Base-by-base conservation (phyloP, 2,888 invertebrate species). In the Ferrisia virgata region DNA sequence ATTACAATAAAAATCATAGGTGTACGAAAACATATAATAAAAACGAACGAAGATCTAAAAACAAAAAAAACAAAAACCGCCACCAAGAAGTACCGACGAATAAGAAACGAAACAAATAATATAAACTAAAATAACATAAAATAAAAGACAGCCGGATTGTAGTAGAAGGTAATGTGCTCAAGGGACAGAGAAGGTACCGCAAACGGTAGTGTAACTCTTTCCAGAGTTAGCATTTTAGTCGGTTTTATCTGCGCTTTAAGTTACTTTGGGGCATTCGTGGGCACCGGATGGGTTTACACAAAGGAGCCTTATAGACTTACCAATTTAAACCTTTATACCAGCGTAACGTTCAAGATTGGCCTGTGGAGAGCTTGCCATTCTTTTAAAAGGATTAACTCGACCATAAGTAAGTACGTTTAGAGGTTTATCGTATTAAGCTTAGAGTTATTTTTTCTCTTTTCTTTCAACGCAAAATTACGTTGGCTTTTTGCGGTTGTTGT, bases 301-400 rank as follows among this genome's bases (percentile, higher is more conserved):
- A 84, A 84, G 36, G 84, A 84, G 78, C 36, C 84, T 76, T 84
- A 84, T 79, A 78, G 84, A 84, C 84, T 84, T 43, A 76, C 84
- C 78, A 84, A 78, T 78, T 84, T 79, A 84, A 84, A 84, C 78
- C 78, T 84, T 79, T 84, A 84, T 53, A 79, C 84, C 79, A 84
- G 58, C 79, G 78, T 84, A 58, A 84, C 84, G 53, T 84, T 84
- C 84, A 84, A 58, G 53, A 84, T 84, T 58, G 84, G 84, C 76
- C 84, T 84, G 78, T 84, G 84, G 84, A 84, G 58, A 84, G 53
- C 78, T 78, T 84, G 84, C 84, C 84, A 84, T 84, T 79, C 84
- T 78, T 84, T 84, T 78, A 78, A 79, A 79, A 84, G 76, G 84
- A 84, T 84, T 84, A 84, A 84, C 84, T 84, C 84, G 53, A 84